Percentiles rank a stretch among this genome's conserved stretches.
phyloP scores from a whole-genome alignment of 1,140 invertebrate species.

The Diorhabda carinulata region DNA sequence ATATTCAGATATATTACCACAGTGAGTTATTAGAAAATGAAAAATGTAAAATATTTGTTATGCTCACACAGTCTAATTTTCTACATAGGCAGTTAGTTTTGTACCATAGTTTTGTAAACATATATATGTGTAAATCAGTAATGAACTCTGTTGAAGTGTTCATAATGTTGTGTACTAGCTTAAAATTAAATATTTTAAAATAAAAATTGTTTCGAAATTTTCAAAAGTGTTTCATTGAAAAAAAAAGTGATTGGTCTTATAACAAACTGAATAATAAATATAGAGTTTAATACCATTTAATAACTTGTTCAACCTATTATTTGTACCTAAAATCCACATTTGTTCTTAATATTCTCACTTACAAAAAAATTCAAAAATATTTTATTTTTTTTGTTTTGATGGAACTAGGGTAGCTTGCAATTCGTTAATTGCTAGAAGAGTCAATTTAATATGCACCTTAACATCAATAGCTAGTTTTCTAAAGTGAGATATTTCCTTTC shows the following conservation, averaged over 20 bases:
- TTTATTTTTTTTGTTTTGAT: slow-evolving; percentile 12
- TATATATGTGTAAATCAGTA: slow-evolving; percentile 22
- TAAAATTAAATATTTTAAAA: slow-evolving; percentile 30
- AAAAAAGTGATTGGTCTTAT: no score
- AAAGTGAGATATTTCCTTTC: slow-evolving; percentile 43
- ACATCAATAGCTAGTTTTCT: slow-evolving; percentile 42
- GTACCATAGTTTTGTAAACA: slow-evolving; percentile 33
- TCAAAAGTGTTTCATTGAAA: neutral
- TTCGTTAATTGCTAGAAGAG: slow-evolving; percentile 44
- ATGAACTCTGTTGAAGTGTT: slow-evolving; percentile 25
- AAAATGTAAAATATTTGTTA: slow-evolving; percentile 32
- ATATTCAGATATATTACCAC: neutral
- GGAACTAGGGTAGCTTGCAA: slow-evolving; percentile 29
- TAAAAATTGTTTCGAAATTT: slow-evolving; percentile 32
- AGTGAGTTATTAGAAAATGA: slow-evolving; percentile 17
- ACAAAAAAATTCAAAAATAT: slow-evolving; percentile 4
- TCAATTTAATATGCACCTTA: slow-evolving; percentile 45
- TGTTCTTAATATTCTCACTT: neutral
- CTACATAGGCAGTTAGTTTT: slow-evolving; percentile 40
- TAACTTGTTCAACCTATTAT: no score
- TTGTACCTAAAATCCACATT: no score
- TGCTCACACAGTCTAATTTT: slow-evolving; percentile 42
- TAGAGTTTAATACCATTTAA: no score
- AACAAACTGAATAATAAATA: no score
- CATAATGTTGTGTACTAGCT: slow-evolving; percentile 33